Evolutionary conservation across 1,140 invertebrate genomes (phyloP), one percentile per base, ranked within the genome.

Genomic region (Nymphalis io): DNA sequence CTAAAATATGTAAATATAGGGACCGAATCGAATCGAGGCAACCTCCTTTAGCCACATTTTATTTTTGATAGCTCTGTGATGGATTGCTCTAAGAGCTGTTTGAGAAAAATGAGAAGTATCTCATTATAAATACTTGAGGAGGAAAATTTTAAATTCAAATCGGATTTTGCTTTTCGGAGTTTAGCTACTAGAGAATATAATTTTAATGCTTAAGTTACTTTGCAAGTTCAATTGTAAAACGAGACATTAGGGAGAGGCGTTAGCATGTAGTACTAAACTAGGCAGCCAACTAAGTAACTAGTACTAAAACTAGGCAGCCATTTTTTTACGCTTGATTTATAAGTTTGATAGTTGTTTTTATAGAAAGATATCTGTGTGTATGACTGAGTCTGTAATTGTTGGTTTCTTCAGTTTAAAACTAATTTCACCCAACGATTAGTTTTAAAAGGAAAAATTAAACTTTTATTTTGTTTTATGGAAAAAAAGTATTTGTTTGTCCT

Each of bases 61-160:
- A 63, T 63, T 53, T n/a, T 53, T 63, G 61, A 63, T 63, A 39
- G 23, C 11, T 53, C 46, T 63, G 61, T 63, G 61, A 63, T 53
- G 16, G 46, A 63, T 63, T 51, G 60, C 23, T 15, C 27, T 38
- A 20, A 53, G 48, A 63, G 20, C 44, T 51, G 13, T 20, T 23
- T 40, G 12, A 53, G 46, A 51, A 62, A 51, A 48, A 62, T 27
- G 60, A 51, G 48, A 53, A 53, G 15, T 44, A 48, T 16, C 60
- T 61, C 60, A 48, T 63, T 53, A 39, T n/a, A n/a, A 53, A 18
- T 39, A 63, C 23, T 23, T 23, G 16, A 12, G 48, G 15, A 27
- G 16, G 18, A 53, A 18, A 18, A 53, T 53, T 63, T 39, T 4
- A 16, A 53, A 63, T 63, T 63, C 27, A 20, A 51, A 53, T 53